These are phyloP conservation scores for Oreotrochilus melanogaster DNA, from an alignment of 2,113 vertebrate species.

Conservation along the genomic window DNA sequence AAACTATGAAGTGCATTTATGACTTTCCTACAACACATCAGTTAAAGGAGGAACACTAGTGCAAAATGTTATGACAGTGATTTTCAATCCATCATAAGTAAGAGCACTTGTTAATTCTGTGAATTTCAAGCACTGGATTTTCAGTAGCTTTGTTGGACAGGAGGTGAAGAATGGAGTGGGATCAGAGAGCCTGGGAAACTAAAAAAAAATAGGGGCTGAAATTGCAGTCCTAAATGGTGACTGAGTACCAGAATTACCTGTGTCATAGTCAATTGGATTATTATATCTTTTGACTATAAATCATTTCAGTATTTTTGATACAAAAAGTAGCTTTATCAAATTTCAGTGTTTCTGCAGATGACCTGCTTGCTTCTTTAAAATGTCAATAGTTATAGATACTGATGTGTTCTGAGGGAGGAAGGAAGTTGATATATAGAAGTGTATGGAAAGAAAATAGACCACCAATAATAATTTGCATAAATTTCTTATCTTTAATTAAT, in stretches of 20 bases:
- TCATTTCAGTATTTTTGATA: not conserved
- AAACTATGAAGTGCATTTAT: not conserved
- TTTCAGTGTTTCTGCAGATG: not conserved
- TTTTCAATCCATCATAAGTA: not conserved
- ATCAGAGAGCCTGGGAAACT: not conserved
- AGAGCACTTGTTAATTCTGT: not conserved
- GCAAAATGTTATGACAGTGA: fast-evolving
- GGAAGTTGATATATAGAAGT: fast-evolving
- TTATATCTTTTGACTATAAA: not conserved
- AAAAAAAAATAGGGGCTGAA: not conserved
- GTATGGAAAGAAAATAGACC: not conserved
- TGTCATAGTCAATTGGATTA: not conserved
- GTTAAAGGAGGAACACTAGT: not conserved
- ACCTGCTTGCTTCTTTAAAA: not conserved
- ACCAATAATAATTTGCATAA: not conserved
- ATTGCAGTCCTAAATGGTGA: not conserved
- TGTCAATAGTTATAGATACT: not conserved
- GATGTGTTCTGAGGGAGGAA: not conserved
- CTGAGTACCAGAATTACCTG: not conserved
- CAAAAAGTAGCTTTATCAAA: not conserved
- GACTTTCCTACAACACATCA: not conserved
- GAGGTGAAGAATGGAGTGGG: fast-evolving
- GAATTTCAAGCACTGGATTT: not conserved
- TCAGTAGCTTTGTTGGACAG: not conserved
- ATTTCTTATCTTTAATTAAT: not conserved